Evolutionary conservation across 1,140 invertebrate species (phyloP).

Genomic region (Holotrichia oblita): DNA sequence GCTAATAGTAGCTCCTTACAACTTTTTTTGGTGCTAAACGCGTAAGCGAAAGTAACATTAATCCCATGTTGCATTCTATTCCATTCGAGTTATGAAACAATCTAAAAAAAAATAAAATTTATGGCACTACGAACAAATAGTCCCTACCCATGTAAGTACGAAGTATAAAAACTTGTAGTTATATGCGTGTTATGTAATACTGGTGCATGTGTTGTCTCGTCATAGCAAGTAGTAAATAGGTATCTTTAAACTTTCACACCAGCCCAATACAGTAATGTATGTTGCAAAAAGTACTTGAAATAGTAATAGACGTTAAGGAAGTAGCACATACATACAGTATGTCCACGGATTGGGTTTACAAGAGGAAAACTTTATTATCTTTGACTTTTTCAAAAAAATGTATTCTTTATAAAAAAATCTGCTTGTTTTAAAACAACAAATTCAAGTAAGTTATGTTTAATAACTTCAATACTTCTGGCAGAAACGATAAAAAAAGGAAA

Average conservation of each 20-base stretch:
- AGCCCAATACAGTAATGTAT: not conserved
- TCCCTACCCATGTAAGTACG: not conserved
- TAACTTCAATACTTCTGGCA: too few species aligned
- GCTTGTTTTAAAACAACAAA: too few species aligned
- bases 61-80: not conserved
- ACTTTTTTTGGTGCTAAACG: not conserved
- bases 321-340: too few species aligned
- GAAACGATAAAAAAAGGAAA: too few species aligned
- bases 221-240: not conserved
- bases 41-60: not conserved
- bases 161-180: not conserved
- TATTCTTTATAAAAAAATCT: too few species aligned
- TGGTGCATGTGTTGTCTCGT: not conserved
- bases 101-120: constrained; percentile 4
- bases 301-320: too few species aligned
- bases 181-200: not conserved
- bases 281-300: not conserved
- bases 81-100: constrained; percentile 7
- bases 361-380: too few species aligned
- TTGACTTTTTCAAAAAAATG: too few species aligned
- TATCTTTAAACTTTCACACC: constrained; percentile 8
- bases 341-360: too few species aligned
- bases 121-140: not conserved
- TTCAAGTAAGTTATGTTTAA: too few species aligned
- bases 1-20: not conserved